Conservation (phyloP, 2,888 invertebrate genomes). For the Agonopterix subpropinquella region DNA sequence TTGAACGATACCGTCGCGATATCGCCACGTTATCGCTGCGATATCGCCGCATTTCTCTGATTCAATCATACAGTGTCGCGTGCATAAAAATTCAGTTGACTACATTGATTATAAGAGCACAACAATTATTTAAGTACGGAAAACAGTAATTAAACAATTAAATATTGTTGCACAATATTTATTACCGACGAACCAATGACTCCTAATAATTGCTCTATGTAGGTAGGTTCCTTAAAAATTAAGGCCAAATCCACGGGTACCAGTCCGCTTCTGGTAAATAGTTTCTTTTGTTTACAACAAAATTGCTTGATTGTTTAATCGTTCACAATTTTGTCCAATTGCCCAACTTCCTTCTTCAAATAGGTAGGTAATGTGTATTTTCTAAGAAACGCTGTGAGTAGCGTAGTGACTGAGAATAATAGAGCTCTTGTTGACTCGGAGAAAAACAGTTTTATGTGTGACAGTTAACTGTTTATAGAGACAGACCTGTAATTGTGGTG, state of each 20-base stretch:
- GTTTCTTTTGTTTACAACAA: slow-evolving; percentile 26
- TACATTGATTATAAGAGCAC: background rate
- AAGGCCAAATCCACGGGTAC: slow-evolving; percentile 15
- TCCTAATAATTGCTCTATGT: slow-evolving; percentile 1
- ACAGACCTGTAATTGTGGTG: too few relatives aligned
- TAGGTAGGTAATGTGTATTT: slow-evolving; percentile 22
- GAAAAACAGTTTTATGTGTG: slow-evolving; percentile 17
- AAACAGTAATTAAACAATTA: slow-evolving; percentile 1
- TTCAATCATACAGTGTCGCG: too few relatives aligned
- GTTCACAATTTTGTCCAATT: slow-evolving; percentile 35
- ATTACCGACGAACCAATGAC: slow-evolving; percentile 9
- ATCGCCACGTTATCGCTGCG: too few relatives aligned
- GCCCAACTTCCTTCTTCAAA: slow-evolving; percentile 28
- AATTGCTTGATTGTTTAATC: slow-evolving; percentile 48
- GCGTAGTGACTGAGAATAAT: slow-evolving; percentile 13
- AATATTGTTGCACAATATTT: slow-evolving; percentile 5
- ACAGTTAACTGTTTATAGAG: slow-evolving; percentile 17
- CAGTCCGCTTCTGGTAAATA: slow-evolving; percentile 20
- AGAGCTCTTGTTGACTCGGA: slow-evolving; percentile 16
- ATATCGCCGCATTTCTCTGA: too few relatives aligned
- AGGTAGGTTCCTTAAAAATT: slow-evolving; percentile 14
- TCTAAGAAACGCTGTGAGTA: slow-evolving; percentile 33
- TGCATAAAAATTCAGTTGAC: too few relatives aligned
- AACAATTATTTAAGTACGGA: background rate
- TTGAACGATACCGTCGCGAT: too few relatives aligned